These are phyloP conservation scores for Pseudococcus longispinus DNA, from an alignment of 2,888 invertebrate species.

Conservation along the genomic window DNA sequence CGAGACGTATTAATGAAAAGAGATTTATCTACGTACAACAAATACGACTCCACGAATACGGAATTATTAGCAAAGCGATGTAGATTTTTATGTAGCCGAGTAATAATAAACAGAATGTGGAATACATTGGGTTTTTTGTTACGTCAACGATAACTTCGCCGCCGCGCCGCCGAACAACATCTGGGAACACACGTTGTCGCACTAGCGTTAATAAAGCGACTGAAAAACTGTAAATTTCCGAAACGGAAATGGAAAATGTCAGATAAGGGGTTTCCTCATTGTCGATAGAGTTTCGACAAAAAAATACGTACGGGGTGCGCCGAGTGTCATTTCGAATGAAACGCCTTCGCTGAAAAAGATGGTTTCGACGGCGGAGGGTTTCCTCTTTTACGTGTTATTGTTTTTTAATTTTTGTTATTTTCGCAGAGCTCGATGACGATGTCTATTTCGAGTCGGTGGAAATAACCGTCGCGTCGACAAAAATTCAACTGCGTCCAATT, in stretches of 20 bases:
- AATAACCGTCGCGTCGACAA: background rate
- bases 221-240: constrained; percentile 30
- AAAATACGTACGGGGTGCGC: background rate
- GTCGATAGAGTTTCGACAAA: constrained; percentile 13
- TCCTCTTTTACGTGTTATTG: background rate
- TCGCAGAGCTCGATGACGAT: background rate
- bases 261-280: constrained; percentile 8
- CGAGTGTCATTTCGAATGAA: background rate
- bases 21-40: constrained; percentile 16
- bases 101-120: background rate
- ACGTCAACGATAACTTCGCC: constrained; percentile 19
- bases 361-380: background rate
- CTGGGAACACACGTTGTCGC: constrained; percentile 22
- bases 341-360: background rate
- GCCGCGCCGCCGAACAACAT: background rate
- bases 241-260: constrained; percentile 35
- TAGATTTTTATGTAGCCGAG: background rate
- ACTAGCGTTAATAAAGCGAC: constrained; percentile 20
- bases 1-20: constrained; percentile 26
- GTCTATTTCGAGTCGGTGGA: too few relatives aligned
- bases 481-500: background rate
- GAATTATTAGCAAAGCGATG: background rate
- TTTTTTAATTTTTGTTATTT: background rate
- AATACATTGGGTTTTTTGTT: constrained; percentile 9
- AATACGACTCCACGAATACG: background rate